Evolutionary conservation across 2,888 invertebrate genomes (phyloP), one percentile per base, ranked within the genome.

Genomic region (Anarsia innoxiella): DNA sequence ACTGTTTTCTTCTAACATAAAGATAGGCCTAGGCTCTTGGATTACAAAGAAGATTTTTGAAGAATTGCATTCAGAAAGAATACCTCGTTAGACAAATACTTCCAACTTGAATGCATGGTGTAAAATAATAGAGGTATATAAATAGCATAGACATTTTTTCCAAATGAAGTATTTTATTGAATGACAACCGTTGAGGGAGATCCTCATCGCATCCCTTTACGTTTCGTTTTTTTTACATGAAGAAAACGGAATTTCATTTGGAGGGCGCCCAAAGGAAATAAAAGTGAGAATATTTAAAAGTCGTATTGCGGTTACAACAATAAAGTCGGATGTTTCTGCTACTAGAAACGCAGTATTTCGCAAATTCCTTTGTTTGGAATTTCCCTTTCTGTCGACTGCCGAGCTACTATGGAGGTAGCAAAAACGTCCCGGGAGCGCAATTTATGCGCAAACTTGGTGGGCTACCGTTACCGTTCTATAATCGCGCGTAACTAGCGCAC

Each of bases 401-500:
- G 33, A 42, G 40, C 41, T 12, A 39, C 34, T 37, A 42, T 15
- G 15, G 39, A 36, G 41, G 41, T 41, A 45, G 37, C 45, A 45
- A 53, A 55, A 57, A 52, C 42, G 42, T 48, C 51, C 40, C 40
- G 28, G 40, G 41, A 46, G 45, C 39, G 34, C 49, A 62, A 63
- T 65, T 63, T 60, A 59, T 60, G 56, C 52, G 48, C 46, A 45
- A 62, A 60, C 51, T 63, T 56, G 39, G 40, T 36, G 43, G 36
- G 41, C 30, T 26, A n/a, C n/a, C n/a, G 29, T 9, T 10, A 27
- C 41, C 30, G 30, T 41, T 42, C 41, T 40, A 39, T 44, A 55
- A 51, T 50, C 47, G 39, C 35, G 35, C 45, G 41, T 50, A 50
- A 56, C 52, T 48, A 50, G 40, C 43, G 45, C 51, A 49, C 49